Evolutionary conservation across 2,888 invertebrate species (phyloP), one percentile per base, ranked within the genome.

Genomic region (Drosophila niveifrons): DNA sequence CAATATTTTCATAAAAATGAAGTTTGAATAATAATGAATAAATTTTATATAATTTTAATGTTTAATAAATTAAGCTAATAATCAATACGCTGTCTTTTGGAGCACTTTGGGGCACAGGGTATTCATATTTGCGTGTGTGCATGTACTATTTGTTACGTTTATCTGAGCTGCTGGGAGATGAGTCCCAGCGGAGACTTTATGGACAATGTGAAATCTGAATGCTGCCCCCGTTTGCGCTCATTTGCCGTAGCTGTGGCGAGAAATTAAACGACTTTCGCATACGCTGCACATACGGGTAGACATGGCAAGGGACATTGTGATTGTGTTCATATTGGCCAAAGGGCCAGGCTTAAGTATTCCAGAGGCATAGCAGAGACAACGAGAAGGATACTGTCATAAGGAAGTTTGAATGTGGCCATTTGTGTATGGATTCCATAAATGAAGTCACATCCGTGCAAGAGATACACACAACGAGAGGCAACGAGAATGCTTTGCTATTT

Each of bases 371-470:
- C 31, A 34, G 29, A 57, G 41, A 52, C 23, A 23, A 6, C 11
- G 36, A 36, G 36, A 36, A n/a, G 6, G 17, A 15, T 43, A 13
- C 39, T 59, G 44, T 64, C 65, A 65, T 56, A 57, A 68, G 69
- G 66, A 77, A 83, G 65, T 67, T 66, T 72, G 74, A 82, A 83
- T 73, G 72, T 50, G 72, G 68, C 66, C 79, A 86, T 85, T 82
- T 72, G 58, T 58, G 56, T 68, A 62, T 73, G 73, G 66, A 69
- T 72, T 69, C 44, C 66, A 82, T 76, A 75, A 78, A 78, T 67
- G 59, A 63, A 78, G 72, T 78, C 72, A 67, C 69, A 83, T 80
- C 50, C 71, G 68, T 61, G 41, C 68, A 31, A 50, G 47, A 70
- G 67, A 66, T 56, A 59, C 52, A 79, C 51, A 69, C 53, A 65